Evolutionary conservation across 92 coral and sea anemone species (phyloP), one percentile per base, ranked within the genome.

Genomic region (Umimayanthus chanpuru): DNA sequence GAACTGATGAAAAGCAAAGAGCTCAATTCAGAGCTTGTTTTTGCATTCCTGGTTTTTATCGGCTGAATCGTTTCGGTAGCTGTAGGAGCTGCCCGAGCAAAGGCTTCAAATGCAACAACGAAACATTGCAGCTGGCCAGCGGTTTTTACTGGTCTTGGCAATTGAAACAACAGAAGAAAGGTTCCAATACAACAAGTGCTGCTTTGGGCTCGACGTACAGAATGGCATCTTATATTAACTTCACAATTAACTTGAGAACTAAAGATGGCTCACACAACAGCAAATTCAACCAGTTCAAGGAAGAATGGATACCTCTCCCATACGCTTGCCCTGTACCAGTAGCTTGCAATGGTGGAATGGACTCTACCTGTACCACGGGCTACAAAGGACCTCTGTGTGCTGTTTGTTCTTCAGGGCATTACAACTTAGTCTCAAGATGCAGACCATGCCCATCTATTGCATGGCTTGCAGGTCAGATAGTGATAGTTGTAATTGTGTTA

Each of bases 131-230:
- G 55, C 89, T 89, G 73, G 64, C 30, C 28, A 58, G 72, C 2
- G 91, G 85, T 25, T 89, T 74, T 25, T 89, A 67, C 41, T 89
- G 91, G 91, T 75, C 85, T 56, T 89, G 91, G 91, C 74, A 89
- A 30, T 74, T 76, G 5, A 36, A 73, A 39, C 77, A 83, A 77
- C 50, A 38, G 25, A 66, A 20, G 72, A 21, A 66, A 21, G 72
- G 28, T 66, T 25, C n/a, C 25, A 66, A 66, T 66, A 28, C 28
- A 64, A 64, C 70, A 66, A 20, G 9, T 20, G 72, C 28, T 66
- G 10, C 50, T 47, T 47, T 11, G 10, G 30, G 30, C 76, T 71
- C 30, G 12, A 32, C 26, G 32, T 9, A 72, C 55, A 75, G 79
- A 30, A 75, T 40, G 36, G 79, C 20, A 23, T 20, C 39, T 16